Evolutionary conservation across 2,797 vertebrate genomes (phyloP), one percentile per base, ranked within the genome.

Genomic region (Dipus sagitta): DNA sequence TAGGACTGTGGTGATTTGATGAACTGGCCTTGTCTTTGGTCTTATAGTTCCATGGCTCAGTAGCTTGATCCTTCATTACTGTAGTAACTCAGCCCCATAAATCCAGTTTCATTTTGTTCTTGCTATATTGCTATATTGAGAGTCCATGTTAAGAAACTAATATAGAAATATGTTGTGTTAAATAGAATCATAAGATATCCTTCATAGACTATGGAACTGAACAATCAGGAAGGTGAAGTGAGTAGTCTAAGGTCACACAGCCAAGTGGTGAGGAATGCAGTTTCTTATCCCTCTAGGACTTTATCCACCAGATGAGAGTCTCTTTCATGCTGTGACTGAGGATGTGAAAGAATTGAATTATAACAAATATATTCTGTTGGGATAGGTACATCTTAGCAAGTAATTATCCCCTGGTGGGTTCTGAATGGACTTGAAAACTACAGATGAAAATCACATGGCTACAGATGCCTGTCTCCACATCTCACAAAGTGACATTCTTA

Each of bases 331-430:
- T 95, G 87, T 81, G 84, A 64, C 54, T 88, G 83, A 87, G 54
- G 47, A 88, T 90, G 54, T 64, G 79, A 96, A 58, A 88, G 71
- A 94, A 96, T 12, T 96, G 92, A 96, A 95, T 95, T 76, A 91
- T 92, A 96, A 89, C 47, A 93, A 92, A 97, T 94, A 92, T 81
- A 89, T 96, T 95, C 71, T 82, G 71, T 65, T 77, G 67, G 67
- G 93, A 93, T 96, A 47, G 81, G 74, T 87, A 96, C 81, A 95
- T 96, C 23, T 94, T 95, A 80, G 78, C 30, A 88, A 96, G 80
- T 95, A 92, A 95, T 96, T 95, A 96, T 95, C 93, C 83, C 86
- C 89, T 95, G 67, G 92, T 97, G 94, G 90, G 81, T 72, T 96
- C 80, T 79, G 90, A 94, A 96, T 95, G 92, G 96, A 86, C 67